Evolutionary conservation across 2,888 invertebrate genomes (phyloP).

Genomic region (Xestia ashworthii): DNA sequence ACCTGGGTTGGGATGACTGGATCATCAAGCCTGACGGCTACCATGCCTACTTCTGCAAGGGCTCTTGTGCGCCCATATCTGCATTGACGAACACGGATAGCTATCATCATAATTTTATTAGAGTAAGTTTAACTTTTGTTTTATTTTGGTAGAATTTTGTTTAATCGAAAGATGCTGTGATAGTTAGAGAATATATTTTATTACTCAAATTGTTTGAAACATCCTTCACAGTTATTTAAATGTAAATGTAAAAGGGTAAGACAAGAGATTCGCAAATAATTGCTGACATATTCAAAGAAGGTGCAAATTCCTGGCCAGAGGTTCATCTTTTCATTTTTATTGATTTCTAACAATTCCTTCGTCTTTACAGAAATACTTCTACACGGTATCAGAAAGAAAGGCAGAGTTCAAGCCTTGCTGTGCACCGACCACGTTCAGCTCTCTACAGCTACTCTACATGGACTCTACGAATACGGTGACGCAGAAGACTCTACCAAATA

Average conservation of each 20-base stretch:
- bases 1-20: slow-evolving; percentile 97
- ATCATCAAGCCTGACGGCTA: slow-evolving; percentile 95
- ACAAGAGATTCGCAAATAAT: background rate
- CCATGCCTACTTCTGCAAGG: slow-evolving; percentile 96
- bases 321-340: background rate
- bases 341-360: slow-evolving; percentile 14
- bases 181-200: background rate
- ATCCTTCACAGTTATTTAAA: background rate
- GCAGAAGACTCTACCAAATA: slow-evolving; percentile 95
- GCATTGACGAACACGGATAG: slow-evolving; percentile 91
- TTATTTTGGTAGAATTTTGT: background rate
- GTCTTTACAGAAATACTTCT: slow-evolving; percentile 92
- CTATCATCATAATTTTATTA: slow-evolving; percentile 93
- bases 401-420: slow-evolving; percentile 96
- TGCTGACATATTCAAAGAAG: background rate
- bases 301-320: background rate
- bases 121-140: slow-evolving; percentile 89
- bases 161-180: background rate
- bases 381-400: slow-evolving; percentile 88
- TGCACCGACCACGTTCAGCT: slow-evolving; percentile 95
- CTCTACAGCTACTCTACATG: slow-evolving; percentile 95
- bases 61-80: slow-evolving; percentile 94
- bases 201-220: background rate
- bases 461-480: slow-evolving; percentile 95
- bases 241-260: background rate